Evolutionary conservation across 2,113 vertebrate genomes (phyloP).

Genomic region (Dromaius novaehollandiae): DNA sequence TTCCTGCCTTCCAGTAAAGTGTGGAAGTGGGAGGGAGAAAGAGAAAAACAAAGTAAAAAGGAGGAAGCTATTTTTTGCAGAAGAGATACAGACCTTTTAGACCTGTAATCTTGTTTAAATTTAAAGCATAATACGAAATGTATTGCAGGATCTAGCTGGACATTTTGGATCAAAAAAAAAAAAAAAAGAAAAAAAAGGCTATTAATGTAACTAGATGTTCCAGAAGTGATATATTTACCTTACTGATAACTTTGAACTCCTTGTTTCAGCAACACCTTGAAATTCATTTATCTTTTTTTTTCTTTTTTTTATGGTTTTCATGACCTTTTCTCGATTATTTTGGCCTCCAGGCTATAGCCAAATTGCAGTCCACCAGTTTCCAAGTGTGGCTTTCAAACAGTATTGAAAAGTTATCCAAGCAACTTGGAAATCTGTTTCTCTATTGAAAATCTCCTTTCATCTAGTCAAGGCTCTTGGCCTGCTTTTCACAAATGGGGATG

Average conservation of each 20-base stretch:
- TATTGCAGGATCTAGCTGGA: not conserved
- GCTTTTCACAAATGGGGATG: not conserved
- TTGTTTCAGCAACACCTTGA: not conserved
- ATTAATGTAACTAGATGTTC: not conserved
- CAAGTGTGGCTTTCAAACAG: not conserved
- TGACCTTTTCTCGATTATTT: not conserved
- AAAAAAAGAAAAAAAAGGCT: not conserved
- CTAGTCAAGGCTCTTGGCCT: not conserved
- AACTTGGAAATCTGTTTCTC: not conserved
- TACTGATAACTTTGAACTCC: not conserved
- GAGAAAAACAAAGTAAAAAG: not conserved
- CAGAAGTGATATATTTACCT: not conserved
- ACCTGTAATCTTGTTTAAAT: not conserved
- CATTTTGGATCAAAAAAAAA: fast-evolving
- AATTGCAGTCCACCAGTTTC: not conserved
- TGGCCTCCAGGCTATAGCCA: not conserved
- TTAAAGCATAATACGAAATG: not conserved
- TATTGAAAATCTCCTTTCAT: not conserved
- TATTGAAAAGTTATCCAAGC: not conserved
- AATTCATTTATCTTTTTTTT: not conserved
- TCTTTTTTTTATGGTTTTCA: not conserved
- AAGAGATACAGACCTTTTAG: not conserved
- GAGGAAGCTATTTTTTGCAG: not conserved
- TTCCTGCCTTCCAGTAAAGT: not conserved
- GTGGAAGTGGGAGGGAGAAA: not conserved